phyloP scores from a whole-genome alignment of 2,888 invertebrate species.

The Leptopterna dolabrata region DNA sequence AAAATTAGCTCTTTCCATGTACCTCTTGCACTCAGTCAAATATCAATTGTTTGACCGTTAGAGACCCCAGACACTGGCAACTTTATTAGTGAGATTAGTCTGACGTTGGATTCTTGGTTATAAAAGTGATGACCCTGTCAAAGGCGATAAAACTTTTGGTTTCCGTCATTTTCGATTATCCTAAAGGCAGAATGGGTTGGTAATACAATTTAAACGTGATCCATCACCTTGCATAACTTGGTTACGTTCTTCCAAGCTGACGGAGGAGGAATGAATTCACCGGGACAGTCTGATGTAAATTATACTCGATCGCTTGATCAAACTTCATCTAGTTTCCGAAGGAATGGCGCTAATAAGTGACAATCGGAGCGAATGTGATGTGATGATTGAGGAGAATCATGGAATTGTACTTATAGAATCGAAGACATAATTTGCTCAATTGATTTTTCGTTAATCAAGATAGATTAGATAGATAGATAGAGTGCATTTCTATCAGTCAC shows the following conservation, averaged over 20 bases:
- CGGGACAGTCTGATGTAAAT: not conserved
- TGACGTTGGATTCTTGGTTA: not conserved
- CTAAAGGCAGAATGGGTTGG: not conserved
- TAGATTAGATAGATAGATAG: too few species aligned
- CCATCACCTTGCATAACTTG: conserved; percentile 37
- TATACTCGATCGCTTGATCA: not conserved
- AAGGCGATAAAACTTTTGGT: conserved; percentile 19
- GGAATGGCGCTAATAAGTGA: too few species aligned
- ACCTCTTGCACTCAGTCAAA: too few species aligned
- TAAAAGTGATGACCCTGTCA: conserved; percentile 22
- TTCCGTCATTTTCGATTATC: not conserved
- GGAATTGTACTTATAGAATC: too few species aligned
- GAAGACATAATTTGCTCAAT: too few species aligned
- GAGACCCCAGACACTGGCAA: too few species aligned
- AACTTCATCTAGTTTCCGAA: not conserved
- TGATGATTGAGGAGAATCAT: too few species aligned
- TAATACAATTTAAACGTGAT: conserved; percentile 19
- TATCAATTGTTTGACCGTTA: too few species aligned
- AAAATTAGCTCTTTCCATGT: too few species aligned
- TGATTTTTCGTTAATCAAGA: too few species aligned
- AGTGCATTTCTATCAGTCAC: too few species aligned
- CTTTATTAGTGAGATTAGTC: not conserved
- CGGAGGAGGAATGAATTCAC: not conserved
- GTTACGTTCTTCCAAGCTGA: not conserved
- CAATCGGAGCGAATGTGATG: too few species aligned